Base-by-base conservation (phyloP, 2,888 invertebrate species). In the Microplitis manilae region DNA sequence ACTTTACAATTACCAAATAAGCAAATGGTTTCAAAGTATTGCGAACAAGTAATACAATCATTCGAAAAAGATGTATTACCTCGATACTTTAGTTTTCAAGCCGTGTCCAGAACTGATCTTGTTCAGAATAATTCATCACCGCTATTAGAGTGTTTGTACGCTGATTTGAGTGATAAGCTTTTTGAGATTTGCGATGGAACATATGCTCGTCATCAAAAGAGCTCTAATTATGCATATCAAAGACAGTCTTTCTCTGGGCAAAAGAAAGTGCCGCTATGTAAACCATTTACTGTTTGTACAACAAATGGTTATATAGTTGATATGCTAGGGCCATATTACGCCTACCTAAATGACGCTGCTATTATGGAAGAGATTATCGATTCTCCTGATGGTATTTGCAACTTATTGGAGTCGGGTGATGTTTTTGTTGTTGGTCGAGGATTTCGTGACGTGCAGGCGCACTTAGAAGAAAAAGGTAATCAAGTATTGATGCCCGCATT, bases 261-360 rank as follows among this genome's bases (percentile, higher is more conserved):
- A 50, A 50, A 50, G 9, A 50, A 50, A 50, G 50, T 50, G 7
- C 7, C 50, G 50, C 7, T 50, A 1, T 83, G 82, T 65, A 84
- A 84, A 61, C 83, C 83, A 50, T 84, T 83, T 71, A 84, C 83
- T 17, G 74, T 83, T 41, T 83, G 81, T 74, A 79, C 83, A 20
- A 82, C 30, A 30, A 30, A 30, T 30, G 30, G 30, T 2, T 30
- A 30, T 30, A 30, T 30, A 30, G 2, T 30, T 30, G 30, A 30
- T 30, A 30, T 30, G 30, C 30, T 30, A 30, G 30, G 30, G 30
- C 2, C 30, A 30, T 30, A 30, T 30, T 30, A 30, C 30, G 30
- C 30, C 30, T 4, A 30, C 30, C 30, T 30, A 30, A 30, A 30
- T 30, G 30, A 30, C 30, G 30, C 30, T 30, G 30, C 30, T 30